phyloP scores from a whole-genome alignment of 2,113 vertebrate genomes.

The Percina caprodes region DNA sequence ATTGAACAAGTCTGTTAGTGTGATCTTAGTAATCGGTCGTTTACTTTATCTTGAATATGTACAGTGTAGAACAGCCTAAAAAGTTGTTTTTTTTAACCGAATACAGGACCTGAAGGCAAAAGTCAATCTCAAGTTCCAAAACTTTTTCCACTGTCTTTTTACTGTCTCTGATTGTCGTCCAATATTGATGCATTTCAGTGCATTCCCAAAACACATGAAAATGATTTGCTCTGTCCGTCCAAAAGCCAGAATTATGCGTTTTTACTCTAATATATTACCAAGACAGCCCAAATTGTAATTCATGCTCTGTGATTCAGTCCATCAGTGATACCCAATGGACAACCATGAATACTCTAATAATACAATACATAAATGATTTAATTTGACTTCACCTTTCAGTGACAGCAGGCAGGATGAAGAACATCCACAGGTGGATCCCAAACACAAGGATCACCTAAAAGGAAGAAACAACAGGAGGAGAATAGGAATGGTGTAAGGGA shows the following conservation, averaged over 20 bases:
- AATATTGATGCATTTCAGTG: too few species aligned
- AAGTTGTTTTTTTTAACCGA: too few species aligned
- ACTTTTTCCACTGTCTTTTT: too few species aligned
- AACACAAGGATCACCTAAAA: slow-evolving; percentile 87
- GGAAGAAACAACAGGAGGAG: not conserved
- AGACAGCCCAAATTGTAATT: not conserved
- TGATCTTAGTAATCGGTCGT: too few species aligned
- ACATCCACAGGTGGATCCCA: slow-evolving; percentile 98
- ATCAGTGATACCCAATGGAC: not conserved
- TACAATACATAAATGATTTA: not conserved
- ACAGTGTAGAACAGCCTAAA: too few species aligned
- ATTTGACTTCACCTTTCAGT: slow-evolving; percentile 88
- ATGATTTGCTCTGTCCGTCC: too few species aligned
- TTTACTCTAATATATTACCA: not conserved
- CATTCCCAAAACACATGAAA: too few species aligned
- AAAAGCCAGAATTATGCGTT: not conserved
- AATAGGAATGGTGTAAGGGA: not conserved
- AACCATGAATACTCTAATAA: not conserved
- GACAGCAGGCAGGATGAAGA: slow-evolving; percentile 94
- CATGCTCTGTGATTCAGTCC: not conserved
- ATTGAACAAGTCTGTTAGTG: too few species aligned
- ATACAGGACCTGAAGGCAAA: too few species aligned
- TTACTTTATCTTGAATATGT: too few species aligned
- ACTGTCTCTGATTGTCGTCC: too few species aligned
- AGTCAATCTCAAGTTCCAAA: too few species aligned